These are phyloP conservation scores for Tympanoctomys barrerae DNA, from an alignment of 2,797 vertebrate species.

Conservation along the genomic window DNA sequence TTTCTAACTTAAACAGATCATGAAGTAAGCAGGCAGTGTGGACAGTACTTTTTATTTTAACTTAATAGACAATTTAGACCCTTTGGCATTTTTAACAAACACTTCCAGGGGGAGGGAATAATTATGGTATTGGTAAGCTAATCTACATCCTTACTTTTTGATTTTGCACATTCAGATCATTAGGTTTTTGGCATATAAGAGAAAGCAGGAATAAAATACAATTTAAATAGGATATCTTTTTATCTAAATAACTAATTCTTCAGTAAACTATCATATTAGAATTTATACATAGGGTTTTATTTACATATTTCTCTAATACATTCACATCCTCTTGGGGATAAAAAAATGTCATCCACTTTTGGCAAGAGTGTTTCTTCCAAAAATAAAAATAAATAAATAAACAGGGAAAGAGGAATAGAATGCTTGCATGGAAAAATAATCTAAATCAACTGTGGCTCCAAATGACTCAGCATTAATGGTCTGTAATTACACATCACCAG, in stretches of 20 bases:
- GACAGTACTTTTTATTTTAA: conserved; percentile 4
- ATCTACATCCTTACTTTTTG: neutral
- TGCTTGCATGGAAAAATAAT: neutral
- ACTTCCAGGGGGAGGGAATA: neutral
- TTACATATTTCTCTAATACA: conserved; percentile 16
- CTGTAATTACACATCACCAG: neutral
- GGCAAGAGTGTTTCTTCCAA: neutral
- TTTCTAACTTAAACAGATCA: conserved; percentile 42
- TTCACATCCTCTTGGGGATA: neutral
- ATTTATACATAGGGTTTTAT: conserved; percentile 4
- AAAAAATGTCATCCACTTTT: neutral
- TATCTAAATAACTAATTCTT: conserved; percentile 19
- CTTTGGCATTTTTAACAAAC: conserved; percentile 54
- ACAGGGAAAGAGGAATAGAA: neutral
- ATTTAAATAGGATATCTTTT: neutral
- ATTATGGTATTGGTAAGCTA: conserved; percentile 32
- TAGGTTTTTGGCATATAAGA: neutral
- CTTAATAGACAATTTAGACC: conserved; percentile 38
- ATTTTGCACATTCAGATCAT: conserved; percentile 13
- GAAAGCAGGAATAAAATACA: neutral
- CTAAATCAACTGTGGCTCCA: neutral
- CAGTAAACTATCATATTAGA: neutral
- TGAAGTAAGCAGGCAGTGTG: neutral
- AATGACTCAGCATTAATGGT: neutral
- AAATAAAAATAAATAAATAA: neutral